Evolutionary conservation across 1,140 invertebrate genomes (phyloP).

Genomic region (Matsumurasca onukii): DNA sequence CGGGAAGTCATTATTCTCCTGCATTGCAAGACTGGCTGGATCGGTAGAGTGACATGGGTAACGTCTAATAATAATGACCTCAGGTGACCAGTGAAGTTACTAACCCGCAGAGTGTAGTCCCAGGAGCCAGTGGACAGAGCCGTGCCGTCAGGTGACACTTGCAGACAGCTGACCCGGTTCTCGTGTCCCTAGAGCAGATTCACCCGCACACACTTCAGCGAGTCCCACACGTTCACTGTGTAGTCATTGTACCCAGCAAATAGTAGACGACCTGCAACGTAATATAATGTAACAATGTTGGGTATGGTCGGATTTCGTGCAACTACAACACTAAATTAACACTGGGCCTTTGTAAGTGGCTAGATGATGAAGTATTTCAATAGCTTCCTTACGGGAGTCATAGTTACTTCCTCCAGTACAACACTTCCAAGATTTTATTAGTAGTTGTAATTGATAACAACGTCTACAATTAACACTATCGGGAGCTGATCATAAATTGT

Average conservation of each 20-base stretch:
- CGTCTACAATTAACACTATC: no score
- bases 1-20: no score
- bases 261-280: slow-evolving; percentile 74
- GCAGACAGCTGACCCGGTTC: slow-evolving; percentile 93
- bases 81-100: no score
- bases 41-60: no score
- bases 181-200: slow-evolving; percentile 96
- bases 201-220: slow-evolving; percentile 88
- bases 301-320: background rate
- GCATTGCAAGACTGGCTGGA: no score
- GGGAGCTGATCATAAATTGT: no score
- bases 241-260: slow-evolving; percentile 99
- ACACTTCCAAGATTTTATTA: no score
- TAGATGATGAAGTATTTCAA: background rate
- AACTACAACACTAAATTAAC: background rate
- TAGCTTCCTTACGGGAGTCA: no score
- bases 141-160: slow-evolving; percentile 96
- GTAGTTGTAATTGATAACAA: no score
- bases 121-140: slow-evolving; percentile 97
- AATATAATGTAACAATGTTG: slow-evolving; percentile 32
- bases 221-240: slow-evolving; percentile 98
- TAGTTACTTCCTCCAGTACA: no score
- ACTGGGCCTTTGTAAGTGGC: no score
- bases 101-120: slow-evolving; percentile 93
- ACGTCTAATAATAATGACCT: no score